Conservation (phyloP, 2,797 vertebrate species). For the Rhabdophis nuchalis region DNA sequence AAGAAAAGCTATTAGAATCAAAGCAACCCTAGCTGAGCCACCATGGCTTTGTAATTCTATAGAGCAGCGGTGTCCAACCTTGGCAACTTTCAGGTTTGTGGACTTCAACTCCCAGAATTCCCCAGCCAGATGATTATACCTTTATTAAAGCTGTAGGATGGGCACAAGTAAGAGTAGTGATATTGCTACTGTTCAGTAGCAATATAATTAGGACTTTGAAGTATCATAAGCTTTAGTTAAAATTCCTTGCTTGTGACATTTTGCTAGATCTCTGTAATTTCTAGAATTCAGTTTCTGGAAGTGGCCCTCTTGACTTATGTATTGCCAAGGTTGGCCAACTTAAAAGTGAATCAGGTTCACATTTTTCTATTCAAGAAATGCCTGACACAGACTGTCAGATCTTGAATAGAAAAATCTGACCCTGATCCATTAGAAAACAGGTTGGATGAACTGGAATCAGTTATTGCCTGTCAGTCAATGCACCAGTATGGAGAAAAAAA, state of each 20-base stretch:
- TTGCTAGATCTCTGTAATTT: background rate
- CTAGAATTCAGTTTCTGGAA: background rate
- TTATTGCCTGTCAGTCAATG: background rate
- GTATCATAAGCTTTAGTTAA: too few species aligned
- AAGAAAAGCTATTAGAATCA: background rate
- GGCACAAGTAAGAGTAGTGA: background rate
- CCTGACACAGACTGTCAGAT: background rate
- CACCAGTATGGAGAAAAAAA: background rate
- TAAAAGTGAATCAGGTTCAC: too few species aligned
- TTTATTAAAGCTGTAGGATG: background rate
- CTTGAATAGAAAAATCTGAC: too few species aligned
- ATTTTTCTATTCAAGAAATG: background rate
- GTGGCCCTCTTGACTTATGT: background rate
- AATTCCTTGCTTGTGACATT: background rate
- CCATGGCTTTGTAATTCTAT: too few species aligned
- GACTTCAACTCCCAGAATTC: background rate
- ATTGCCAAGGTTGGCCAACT: background rate
- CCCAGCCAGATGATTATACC: background rate
- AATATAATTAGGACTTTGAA: background rate
- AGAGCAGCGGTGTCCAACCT: background rate
- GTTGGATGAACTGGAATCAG: background rate
- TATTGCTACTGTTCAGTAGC: background rate
- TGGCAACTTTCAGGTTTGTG: background rate
- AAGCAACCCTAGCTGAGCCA: conserved; percentile 2
- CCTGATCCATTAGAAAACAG: background rate